These are phyloP conservation scores for Corvus moneduloides DNA, from an alignment of 2,113 vertebrate species.

Conservation along the genomic window DNA sequence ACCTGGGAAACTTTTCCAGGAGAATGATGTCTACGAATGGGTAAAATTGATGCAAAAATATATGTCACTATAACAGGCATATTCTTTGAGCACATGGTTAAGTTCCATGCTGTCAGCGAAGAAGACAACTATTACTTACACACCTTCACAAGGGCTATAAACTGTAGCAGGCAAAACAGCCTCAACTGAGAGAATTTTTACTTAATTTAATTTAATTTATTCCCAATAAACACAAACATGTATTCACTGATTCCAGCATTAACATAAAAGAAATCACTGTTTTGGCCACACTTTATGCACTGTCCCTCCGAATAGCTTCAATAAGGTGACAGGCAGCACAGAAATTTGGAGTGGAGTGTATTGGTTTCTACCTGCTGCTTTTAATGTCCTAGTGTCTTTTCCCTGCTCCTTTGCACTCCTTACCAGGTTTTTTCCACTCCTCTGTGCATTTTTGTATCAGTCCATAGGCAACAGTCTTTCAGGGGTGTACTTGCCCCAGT, in stretches of 20 bases:
- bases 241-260: not conserved
- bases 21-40: not conserved
- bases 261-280: not conserved
- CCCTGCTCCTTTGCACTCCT: not conserved
- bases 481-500: rapidly evolving
- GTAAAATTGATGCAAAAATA: not conserved
- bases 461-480: not conserved
- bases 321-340: not conserved
- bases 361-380: not conserved
- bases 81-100: not conserved
- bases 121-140: not conserved
- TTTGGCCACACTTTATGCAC: not conserved
- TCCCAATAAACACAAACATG: not conserved
- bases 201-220: not conserved
- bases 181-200: not conserved
- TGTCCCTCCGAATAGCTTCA: not conserved
- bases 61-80: not conserved
- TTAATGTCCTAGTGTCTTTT: not conserved
- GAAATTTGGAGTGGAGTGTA: not conserved
- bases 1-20: not conserved
- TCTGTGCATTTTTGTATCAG: not conserved
- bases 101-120: not conserved
- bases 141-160: not conserved
- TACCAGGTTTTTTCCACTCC: not conserved
- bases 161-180: not conserved